These are phyloP conservation scores for Homalodisca vitripennis DNA, from an alignment of 1,140 invertebrate genomes.

Conservation along the genomic window DNA sequence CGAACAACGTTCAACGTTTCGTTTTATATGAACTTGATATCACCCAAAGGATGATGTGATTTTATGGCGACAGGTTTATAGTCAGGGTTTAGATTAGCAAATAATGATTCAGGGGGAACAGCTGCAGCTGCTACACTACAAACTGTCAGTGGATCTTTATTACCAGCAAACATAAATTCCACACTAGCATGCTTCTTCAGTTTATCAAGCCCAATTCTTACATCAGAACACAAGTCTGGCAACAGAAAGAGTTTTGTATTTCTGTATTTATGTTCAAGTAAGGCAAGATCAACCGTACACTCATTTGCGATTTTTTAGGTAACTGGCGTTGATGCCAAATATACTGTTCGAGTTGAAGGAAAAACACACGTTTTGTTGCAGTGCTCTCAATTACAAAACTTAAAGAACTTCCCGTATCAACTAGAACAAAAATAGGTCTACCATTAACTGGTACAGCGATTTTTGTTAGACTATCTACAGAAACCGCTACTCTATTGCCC, in stretches of 20 bases:
- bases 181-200: background rate
- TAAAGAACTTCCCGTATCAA: background rate
- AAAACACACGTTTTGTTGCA: background rate
- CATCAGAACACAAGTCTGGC: no score
- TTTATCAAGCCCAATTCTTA: background rate
- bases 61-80: background rate
- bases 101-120: background rate
- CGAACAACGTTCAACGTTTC: background rate
- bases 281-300: background rate
- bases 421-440: conserved; percentile 54
- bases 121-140: no score
- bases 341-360: conserved; percentile 63
- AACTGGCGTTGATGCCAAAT: background rate
- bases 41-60: no score
- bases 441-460: conserved; percentile 42
- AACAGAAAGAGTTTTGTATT: background rate
- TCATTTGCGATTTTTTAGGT: background rate
- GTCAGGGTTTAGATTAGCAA: background rate
- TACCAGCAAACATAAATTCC: no score
- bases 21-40: no score
- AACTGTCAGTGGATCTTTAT: background rate
- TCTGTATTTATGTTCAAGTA: background rate
- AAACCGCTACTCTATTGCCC: background rate
- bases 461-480: background rate
- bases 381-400: no score